Percentiles rank a stretch among this genome's conserved stretches.
phyloP scores from a whole-genome alignment of 2,888 invertebrate species.

The Laspeyria flexula region DNA sequence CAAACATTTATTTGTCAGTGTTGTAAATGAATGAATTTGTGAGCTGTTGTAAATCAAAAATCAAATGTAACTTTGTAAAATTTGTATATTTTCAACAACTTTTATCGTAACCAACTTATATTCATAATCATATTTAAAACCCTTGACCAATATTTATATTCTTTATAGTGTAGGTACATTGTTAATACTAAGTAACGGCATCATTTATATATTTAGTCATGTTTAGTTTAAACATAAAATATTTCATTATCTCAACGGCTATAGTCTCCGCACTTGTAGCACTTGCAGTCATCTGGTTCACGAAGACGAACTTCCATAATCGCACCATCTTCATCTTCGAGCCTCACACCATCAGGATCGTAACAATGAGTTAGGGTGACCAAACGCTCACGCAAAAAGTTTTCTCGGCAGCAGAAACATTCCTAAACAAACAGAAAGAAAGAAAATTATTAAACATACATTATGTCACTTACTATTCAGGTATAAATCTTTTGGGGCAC shows the following conservation, averaged over 20 bases:
- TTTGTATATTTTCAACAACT: not conserved
- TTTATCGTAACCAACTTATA: not conserved
- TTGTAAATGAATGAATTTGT: too few relatives aligned
- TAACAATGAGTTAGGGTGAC: constrained; percentile 94
- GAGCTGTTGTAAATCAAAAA: not conserved
- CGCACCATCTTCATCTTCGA: constrained; percentile 89
- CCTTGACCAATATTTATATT: constrained; percentile 9
- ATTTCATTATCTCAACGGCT: constrained; percentile 83
- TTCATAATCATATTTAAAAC: not conserved
- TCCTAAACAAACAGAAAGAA: constrained; percentile 85
- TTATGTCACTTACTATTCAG: too few relatives aligned
- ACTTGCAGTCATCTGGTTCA: constrained; percentile 96
- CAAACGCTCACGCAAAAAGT: constrained; percentile 92
- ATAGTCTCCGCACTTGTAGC: constrained; percentile 95
- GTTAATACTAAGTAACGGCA: not conserved
- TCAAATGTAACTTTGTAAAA: not conserved
- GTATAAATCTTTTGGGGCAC: too few relatives aligned
- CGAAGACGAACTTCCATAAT: constrained; percentile 93
- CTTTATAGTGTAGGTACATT: not conserved
- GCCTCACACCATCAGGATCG: constrained; percentile 93
- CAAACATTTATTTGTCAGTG: too few relatives aligned
- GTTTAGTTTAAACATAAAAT: not conserved
- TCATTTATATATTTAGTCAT: not conserved
- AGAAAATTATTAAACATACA: too few relatives aligned
- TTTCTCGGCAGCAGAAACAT: constrained; percentile 96